Conservation (phyloP, 2,113 vertebrate species). For the Cynopterus brachyotis region DNA sequence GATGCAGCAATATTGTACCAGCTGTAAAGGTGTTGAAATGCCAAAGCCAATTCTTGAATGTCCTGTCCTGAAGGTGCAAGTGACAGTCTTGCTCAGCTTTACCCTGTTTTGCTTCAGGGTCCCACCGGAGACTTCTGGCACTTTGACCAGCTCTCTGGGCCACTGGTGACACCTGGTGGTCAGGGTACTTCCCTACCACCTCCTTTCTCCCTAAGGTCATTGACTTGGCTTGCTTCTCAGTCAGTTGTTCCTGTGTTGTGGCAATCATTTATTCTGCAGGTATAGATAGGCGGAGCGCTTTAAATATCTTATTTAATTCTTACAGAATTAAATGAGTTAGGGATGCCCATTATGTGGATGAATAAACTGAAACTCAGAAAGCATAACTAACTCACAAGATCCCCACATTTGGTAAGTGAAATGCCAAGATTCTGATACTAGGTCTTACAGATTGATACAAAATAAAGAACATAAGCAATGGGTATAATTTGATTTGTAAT, state of each 20-base stretch:
- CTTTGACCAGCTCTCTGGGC: background rate
- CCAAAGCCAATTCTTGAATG: background rate
- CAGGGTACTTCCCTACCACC: background rate
- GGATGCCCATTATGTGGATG: background rate
- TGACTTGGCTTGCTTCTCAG: background rate
- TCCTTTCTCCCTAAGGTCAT: background rate
- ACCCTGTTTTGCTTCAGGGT: background rate
- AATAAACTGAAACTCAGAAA: slow-evolving; percentile 20
- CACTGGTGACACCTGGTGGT: slow-evolving; percentile 66
- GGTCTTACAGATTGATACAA: background rate
- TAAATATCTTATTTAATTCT: background rate
- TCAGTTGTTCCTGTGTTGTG: background rate
- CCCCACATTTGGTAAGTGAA: background rate
- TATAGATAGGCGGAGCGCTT: background rate
- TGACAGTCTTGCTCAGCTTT: background rate
- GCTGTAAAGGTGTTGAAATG: background rate
- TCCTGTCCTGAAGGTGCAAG: background rate
- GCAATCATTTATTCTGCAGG: background rate
- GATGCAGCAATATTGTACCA: background rate
- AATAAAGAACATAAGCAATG: background rate
- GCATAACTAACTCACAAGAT: background rate
- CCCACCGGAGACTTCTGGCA: background rate
- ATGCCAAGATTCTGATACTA: background rate
- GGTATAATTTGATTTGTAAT: background rate
- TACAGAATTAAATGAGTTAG: background rate